Evolutionary conservation across 2,113 vertebrate species (phyloP).

Genomic region (Cochlearius cochlearius): DNA sequence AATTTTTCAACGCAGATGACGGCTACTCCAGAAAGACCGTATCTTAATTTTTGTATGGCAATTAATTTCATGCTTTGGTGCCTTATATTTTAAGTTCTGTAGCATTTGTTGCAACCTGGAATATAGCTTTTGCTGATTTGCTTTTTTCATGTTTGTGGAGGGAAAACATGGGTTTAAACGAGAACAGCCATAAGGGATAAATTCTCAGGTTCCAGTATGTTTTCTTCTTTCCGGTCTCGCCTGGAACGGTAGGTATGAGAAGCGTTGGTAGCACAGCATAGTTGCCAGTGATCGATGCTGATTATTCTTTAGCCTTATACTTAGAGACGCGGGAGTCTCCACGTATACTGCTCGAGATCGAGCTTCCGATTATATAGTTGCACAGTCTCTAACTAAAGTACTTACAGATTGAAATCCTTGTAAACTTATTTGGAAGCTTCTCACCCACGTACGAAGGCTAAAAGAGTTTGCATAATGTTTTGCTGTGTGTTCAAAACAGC

Average conservation of each 20-base stretch:
- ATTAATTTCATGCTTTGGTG: neutral
- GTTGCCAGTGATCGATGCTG: neutral
- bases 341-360: neutral
- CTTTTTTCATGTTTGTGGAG: neutral
- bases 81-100: neutral
- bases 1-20: neutral
- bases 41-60: neutral
- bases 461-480: conserved; percentile 81
- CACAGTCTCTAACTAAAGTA: conserved; percentile 43
- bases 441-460: conserved; percentile 73
- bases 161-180: neutral
- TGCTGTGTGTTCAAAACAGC: conserved; percentile 79
- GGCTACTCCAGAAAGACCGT: neutral
- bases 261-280: neutral
- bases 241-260: neutral
- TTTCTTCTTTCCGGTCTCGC: neutral
- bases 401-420: conserved; percentile 65
- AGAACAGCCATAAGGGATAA: neutral
- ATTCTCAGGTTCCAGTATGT: neutral
- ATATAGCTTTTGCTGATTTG: neutral
- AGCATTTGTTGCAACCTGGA: neutral
- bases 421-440: conserved; percentile 77
- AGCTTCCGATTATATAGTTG: neutral
- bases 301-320: neutral
- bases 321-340: neutral